Evolutionary conservation across 2,888 invertebrate species (phyloP).

Genomic region (Venustoraphidia nigricollis): DNA sequence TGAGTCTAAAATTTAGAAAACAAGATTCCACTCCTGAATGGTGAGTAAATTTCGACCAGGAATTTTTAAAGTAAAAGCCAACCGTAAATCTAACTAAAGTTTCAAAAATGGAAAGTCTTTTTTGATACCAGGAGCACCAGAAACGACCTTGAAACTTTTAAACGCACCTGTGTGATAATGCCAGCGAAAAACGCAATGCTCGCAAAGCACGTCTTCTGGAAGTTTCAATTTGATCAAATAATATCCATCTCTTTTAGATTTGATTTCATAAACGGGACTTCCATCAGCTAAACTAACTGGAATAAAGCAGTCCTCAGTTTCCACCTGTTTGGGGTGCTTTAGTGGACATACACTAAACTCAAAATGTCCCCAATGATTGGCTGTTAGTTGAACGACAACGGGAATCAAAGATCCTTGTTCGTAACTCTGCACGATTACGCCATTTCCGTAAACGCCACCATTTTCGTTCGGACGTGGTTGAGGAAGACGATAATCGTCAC

Average conservation of each 20-base stretch:
- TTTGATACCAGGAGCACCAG: not conserved
- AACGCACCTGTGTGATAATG: slow-evolving; percentile 25
- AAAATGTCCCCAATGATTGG: slow-evolving; percentile 25
- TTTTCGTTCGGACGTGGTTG: slow-evolving; percentile 35
- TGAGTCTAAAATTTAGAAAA: no score
- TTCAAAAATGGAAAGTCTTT: slow-evolving; percentile 4
- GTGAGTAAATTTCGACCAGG: no score
- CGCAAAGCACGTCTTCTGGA: slow-evolving; percentile 26
- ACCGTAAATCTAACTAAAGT: no score
- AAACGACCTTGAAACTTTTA: no score
- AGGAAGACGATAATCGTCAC: slow-evolving; percentile 29
- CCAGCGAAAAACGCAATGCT: slow-evolving; percentile 34
- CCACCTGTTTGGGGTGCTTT: slow-evolving; percentile 19
- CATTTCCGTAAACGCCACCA: slow-evolving; percentile 33
- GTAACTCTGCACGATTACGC: slow-evolving; percentile 29
- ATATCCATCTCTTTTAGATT: slow-evolving; percentile 11
- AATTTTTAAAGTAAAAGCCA: no score
- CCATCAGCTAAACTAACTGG: slow-evolving; percentile 21
- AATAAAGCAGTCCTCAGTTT: slow-evolving; percentile 30
- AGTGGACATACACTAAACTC: slow-evolving; percentile 26
- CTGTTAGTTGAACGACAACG: slow-evolving; percentile 20
- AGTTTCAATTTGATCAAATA: slow-evolving; percentile 20
- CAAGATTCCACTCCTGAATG: no score
- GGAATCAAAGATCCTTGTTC: slow-evolving; percentile 17
- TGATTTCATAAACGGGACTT: slow-evolving; percentile 17